Evolutionary conservation across 64 coral and sea anemone genomes (phyloP).

Genomic region (Cladopsammia gracilis): DNA sequence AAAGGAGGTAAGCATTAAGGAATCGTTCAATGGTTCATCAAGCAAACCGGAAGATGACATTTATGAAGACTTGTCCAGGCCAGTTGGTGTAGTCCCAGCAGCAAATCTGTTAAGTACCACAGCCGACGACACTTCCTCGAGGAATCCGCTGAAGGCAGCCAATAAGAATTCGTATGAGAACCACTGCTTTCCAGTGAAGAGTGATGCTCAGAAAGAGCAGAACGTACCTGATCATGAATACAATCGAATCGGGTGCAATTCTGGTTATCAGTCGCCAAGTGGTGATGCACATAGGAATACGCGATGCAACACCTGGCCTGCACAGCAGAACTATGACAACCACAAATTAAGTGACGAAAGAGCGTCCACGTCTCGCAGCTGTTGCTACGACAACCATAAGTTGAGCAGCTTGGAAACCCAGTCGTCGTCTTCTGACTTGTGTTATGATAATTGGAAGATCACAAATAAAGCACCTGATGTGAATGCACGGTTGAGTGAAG

Average conservation of each 20-base stretch:
- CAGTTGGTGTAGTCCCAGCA: not conserved
- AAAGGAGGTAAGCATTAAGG: not conserved
- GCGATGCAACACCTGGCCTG: not conserved
- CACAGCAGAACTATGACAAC: constrained; percentile 22
- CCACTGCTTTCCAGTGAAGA: not conserved
- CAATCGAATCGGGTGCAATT: not conserved
- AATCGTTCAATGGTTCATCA: not conserved
- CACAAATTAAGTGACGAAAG: not conserved
- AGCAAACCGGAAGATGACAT: not conserved
- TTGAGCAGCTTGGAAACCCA: not conserved
- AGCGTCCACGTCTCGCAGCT: not conserved
- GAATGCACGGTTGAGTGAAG: not conserved
- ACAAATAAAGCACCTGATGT: not conserved
- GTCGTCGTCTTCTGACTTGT: not conserved
- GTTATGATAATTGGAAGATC: constrained; percentile 22
- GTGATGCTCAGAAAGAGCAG: not conserved
- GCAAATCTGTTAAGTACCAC: not conserved
- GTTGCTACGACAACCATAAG: constrained; percentile 39
- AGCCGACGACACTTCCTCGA: not conserved
- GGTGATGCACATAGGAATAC: not conserved
- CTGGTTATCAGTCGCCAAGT: not conserved
- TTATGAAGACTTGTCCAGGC: constrained; percentile 21
- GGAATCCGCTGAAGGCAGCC: not conserved
- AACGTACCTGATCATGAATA: not conserved
- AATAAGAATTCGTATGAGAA: constrained; percentile 20